These are phyloP conservation scores for Engystomops pustulosus DNA, from an alignment of 2,113 vertebrate genomes.

Conservation along the genomic window DNA sequence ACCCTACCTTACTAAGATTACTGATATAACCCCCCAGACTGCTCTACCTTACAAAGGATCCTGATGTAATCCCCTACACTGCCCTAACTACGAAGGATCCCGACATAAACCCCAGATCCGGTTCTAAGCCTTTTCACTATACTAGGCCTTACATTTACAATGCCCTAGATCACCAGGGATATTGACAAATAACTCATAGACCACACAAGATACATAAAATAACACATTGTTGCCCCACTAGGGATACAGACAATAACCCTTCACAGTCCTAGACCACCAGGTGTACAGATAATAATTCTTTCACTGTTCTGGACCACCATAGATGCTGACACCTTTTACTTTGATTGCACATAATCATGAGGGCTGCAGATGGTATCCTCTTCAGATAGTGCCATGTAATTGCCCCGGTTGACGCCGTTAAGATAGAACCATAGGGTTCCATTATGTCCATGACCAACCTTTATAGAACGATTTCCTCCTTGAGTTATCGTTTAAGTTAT, in stretches of 20 bases:
- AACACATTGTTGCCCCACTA: neutral
- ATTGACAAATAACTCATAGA: no score
- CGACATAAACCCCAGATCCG: neutral
- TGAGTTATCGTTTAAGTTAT: neutral
- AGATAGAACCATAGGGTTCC: neutral
- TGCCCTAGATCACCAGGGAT: neutral
- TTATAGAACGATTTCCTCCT: neutral
- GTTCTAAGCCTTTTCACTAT: no score
- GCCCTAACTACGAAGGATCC: neutral
- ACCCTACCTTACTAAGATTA: neutral
- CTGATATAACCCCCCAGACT: neutral
- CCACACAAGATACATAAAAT: no score
- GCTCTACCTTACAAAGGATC: neutral
- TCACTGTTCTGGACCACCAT: neutral
- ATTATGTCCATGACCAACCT: neutral
- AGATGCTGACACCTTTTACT: neutral
- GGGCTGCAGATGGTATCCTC: neutral
- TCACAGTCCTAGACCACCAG: neutral
- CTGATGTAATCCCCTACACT: neutral
- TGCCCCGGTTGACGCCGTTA: neutral
- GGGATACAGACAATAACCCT: neutral
- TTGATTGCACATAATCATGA: neutral
- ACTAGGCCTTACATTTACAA: neutral
- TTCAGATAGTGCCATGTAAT: neutral
- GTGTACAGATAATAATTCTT: neutral